Evolutionary conservation across 2,113 vertebrate genomes (phyloP).

Genomic region (Merops nubicus): DNA sequence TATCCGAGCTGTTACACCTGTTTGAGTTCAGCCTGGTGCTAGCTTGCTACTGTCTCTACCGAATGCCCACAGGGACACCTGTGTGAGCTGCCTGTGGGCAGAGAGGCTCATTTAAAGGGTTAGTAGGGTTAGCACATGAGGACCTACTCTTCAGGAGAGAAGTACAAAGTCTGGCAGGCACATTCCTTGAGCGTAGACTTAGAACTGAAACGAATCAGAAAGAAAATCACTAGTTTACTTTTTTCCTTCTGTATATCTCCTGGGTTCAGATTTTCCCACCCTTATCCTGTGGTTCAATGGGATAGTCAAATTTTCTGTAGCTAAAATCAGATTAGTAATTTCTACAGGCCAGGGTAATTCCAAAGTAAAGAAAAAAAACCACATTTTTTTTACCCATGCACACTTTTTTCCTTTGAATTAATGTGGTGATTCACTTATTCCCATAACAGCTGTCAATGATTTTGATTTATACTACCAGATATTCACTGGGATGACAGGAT

Average conservation of each 20-base stretch:
- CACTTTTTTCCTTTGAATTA: background rate
- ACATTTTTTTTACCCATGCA: rapidly evolving
- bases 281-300: background rate
- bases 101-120: background rate
- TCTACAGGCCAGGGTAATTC: background rate
- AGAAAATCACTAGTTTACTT: background rate
- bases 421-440: background rate
- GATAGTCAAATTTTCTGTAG: background rate
- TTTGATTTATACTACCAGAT: background rate
- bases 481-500: background rate
- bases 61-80: background rate
- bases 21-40: background rate
- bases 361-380: background rate
- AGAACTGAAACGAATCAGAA: background rate
- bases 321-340: background rate
- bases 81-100: background rate
- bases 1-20: background rate
- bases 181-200: background rate
- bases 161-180: background rate
- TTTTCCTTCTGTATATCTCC: background rate
- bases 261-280: background rate
- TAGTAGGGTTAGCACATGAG: background rate
- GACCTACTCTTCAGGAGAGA: background rate
- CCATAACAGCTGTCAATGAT: background rate
- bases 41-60: background rate